Evolutionary conservation across 2,113 vertebrate species (phyloP), one percentile per base, ranked within the genome.

Genomic region (Garra rufa): DNA sequence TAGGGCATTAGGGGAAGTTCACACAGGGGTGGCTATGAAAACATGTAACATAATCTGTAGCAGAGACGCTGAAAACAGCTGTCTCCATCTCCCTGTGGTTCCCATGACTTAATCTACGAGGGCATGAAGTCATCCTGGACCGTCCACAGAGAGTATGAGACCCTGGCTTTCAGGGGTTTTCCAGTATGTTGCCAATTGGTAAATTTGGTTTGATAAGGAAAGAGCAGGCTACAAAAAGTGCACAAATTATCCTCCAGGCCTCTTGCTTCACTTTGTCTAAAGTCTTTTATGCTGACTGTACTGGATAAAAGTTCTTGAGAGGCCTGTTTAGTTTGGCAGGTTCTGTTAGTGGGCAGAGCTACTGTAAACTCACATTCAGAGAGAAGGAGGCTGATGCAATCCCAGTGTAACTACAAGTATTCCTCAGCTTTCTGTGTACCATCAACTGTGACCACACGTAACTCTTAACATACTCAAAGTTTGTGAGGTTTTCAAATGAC

Each of bases 311-410:
- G 24, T 34, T 61, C 65, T 24, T 59, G 59, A 67, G 41, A 63
- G 50, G 52, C 41, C 67, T 75, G 76, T 78, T 69, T 73, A 74
- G 38, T 67, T 55, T 74, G 82, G 57, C 76, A 28, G 76, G 61
- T 59, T 52, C 17, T 71, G 63, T 78, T 26, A 65, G 67, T 52
- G 55, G 81, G 63, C 48, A 46, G 74, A 61, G 50, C 61, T 59
- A 38, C 38, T 48, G 67, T 71, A 70, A 30, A 30, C 17, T 59
- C 63, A 2, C 43, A 81, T 28, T 30, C 73, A 81, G 70, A 69
- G 81, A 46, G 63, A 63, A 65, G 57, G 52, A 44, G 63, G 63
- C 86, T 87, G 86, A 87, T 87, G 86, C 86, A 87, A 87, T 84
- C 82, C 28, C 67, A 21, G 76, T 87, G 85, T 84, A 87, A 87